Base-by-base conservation (phyloP, 1,140 invertebrate genomes). In the Ceratosolen fusciceps region DNA sequence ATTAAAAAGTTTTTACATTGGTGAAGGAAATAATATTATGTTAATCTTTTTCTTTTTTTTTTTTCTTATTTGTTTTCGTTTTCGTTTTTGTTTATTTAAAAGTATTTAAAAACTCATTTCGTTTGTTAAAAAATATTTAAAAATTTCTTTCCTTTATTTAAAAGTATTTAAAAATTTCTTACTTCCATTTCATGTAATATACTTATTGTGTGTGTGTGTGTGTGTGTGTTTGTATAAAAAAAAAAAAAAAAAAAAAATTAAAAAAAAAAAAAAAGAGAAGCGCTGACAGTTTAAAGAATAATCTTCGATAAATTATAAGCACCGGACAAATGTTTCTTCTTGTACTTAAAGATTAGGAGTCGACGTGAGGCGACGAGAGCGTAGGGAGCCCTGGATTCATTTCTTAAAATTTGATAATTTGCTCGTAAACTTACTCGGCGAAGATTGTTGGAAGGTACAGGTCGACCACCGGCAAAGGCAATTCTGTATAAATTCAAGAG, bases 391-490 rank as follows among this genome's bases (percentile, higher is more conserved):
- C 85, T 85, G 52, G 86, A 82, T 74, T 90, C 88, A 37, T 83
- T 88, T 52, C 89, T 87, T 68, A 90, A 80, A 82, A 90, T 88
- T 82, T 90, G 88, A 78, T 90, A 90, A 84, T 88, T 87, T 0
- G 89, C 89, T 74, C 89, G 85, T 70, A 90, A 83, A 85, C 86
- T 89, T 9, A 87, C 85, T 5, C 89, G 85, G 65, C 86, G 87
- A 56, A 90, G 82, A 80, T 86, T 90, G 74, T 82, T 88, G 5
- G 87, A 84, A 68, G 90, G 86, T 16, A 90, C 88, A 1, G 89
- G 88, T 58, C 86, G 85, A 68, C 89, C 87, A 71, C 90, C 90
- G 77, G 88, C 87, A 73, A 90, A 90, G 16, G 88, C 88, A 75
- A 90, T 90, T 81, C 90, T 90, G 67, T 77, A 43, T 43, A 43